Evolutionary conservation across 2,797 vertebrate genomes (phyloP), one percentile per base, ranked within the genome.

Genomic region (Parauchenoglanis ngamensis): DNA sequence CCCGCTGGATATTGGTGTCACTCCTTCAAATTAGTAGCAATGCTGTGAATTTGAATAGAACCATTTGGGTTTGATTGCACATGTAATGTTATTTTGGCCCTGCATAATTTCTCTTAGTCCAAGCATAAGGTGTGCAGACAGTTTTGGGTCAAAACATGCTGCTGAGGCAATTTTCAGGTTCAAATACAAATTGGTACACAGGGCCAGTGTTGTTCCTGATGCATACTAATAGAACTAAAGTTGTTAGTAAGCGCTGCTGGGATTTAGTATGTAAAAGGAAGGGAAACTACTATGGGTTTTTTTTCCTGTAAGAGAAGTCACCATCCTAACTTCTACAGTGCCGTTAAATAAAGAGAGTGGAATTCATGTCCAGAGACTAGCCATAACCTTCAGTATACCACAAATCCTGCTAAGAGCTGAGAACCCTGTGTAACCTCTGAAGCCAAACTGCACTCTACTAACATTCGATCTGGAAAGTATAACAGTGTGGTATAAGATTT

Each of bases 1-100:
- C 94, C 94, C 91, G 85, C 90, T 92, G 93, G 91, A 95, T 96
- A 95, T 95, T 95, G 95, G 93, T 95, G 95, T 95, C 95, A 95
- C 90, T 93, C 91, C 85, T 89, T 93, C 88, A 94, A 95, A 95
- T 95, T 95, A 95, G 93, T 77, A 13, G 59, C 28, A 90, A 91
- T 90, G 94, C 94, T 91, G 90, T 94, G 94, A 94, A 95, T 95
- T 89, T 91, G 91, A 95, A 95, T 92, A 91, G 93, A 93, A 93
- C 94, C 90, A 95, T 95, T 95, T 94, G 92, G 83, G 90, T 91
- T 90, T 94, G 93, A 96, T 95, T 94, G 94, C 91, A 92, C 89
- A 88, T 93, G 93, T 92, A 93, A 93, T 93, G 92, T 93, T 93
- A 94, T 94, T 93, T 92, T 91, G 92, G 92, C 92, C 88, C 79